Percentiles rank a stretch among this genome's conserved stretches.
Conservation (phyloP, 2,888 invertebrate species). For the Aphrophora alni region DNA sequence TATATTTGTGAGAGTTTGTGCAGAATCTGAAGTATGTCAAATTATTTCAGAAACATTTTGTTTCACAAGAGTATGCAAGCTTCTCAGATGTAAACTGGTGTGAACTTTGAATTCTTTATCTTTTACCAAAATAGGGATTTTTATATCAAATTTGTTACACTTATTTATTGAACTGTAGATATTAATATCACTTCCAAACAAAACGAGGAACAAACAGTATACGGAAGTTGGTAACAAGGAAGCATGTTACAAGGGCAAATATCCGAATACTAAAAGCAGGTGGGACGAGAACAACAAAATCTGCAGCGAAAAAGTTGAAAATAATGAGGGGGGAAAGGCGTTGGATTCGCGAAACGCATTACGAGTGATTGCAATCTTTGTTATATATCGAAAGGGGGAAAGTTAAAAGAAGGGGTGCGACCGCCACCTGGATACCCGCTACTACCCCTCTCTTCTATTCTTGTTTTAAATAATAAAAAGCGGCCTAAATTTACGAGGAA, state of each 20-base stretch:
- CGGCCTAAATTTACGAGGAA: not conserved
- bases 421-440: not conserved
- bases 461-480: not conserved
- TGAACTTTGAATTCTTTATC: not conserved
- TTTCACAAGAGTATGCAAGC: no score
- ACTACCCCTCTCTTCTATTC: not conserved
- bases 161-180: not conserved
- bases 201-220: not conserved
- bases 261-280: no score
- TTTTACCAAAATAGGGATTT: not conserved
- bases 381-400: not conserved
- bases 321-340: not conserved
- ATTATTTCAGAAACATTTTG: no score
- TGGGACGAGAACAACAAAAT: not conserved
- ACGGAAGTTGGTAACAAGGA: not conserved
- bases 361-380: not conserved
- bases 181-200: no score
- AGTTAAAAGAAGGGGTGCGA: not conserved
- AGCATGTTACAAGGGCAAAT: no score
- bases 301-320: not conserved
- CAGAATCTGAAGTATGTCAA: no score
- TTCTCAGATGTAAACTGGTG: no score
- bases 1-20: no score
- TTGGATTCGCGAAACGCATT: not conserved
- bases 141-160: not conserved